phyloP scores from a whole-genome alignment of 2,113 vertebrate genomes.

The Burhinus oedicnemus region DNA sequence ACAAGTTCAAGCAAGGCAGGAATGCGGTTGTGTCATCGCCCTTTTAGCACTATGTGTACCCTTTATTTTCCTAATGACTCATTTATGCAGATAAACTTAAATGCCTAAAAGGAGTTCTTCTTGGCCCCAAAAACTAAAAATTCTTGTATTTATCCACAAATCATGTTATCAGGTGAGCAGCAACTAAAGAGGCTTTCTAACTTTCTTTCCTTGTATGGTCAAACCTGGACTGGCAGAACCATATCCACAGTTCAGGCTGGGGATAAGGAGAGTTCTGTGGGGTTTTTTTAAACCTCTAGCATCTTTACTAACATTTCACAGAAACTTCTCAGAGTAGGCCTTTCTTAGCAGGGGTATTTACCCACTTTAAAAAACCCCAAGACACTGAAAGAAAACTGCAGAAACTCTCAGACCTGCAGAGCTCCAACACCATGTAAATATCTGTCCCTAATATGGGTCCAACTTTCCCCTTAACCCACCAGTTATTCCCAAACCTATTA shows the following conservation, averaged over 20 bases:
- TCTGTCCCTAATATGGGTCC: rapidly evolving
- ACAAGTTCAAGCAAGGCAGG: constrained; percentile 52
- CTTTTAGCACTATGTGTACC: constrained; percentile 3
- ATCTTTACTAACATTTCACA: background rate
- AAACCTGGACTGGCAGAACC: background rate
- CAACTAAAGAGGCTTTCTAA: background rate
- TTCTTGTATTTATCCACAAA: background rate
- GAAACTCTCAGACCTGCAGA: background rate
- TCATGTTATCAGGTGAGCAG: background rate
- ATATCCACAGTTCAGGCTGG: rapidly evolving
- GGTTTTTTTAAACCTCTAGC: background rate
- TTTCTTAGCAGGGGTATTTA: background rate
- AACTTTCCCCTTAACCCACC: background rate
- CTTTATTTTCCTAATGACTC: constrained; percentile 54
- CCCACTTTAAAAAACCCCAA: background rate
- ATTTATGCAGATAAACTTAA: constrained; percentile 40
- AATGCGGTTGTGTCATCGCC: constrained; percentile 54
- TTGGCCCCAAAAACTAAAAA: background rate
- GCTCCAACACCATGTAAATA: rapidly evolving
- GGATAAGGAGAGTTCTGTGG: background rate
- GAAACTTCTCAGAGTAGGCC: background rate
- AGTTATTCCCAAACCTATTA: background rate
- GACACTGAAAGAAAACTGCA: background rate
- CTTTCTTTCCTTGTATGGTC: background rate
- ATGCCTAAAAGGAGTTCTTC: constrained; percentile 31